Percentiles rank a stretch among this genome's conserved stretches.
phyloP scores from a whole-genome alignment of 2,797 vertebrate genomes.

The Mus minutoides region DNA sequence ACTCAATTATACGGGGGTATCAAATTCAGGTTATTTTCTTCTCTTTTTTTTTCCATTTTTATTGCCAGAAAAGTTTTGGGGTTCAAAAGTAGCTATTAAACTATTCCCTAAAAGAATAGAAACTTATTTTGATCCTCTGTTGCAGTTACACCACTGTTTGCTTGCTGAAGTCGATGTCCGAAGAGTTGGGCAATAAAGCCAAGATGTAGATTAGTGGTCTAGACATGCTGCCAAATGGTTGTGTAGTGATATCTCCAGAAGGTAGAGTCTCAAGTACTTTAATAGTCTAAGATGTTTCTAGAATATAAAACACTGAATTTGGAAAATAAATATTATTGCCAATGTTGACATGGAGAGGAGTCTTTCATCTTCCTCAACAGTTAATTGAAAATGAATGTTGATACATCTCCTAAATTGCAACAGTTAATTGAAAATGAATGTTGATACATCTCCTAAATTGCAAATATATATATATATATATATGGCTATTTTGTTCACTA shows the following conservation, averaged over 20 bases:
- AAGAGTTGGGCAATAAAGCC: rapidly evolving
- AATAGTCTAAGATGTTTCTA: neutral
- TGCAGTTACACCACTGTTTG: neutral
- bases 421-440: neutral
- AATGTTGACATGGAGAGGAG: neutral
- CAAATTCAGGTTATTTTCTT: neutral
- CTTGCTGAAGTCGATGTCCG: neutral
- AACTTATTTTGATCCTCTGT: neutral
- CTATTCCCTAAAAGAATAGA: neutral
- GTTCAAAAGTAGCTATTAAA: neutral
- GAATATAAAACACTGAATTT: neutral
- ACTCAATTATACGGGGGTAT: neutral
- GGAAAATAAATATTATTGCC: neutral
- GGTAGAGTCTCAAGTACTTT: neutral
- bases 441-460: neutral
- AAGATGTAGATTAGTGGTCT: rapidly evolving
- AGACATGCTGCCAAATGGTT: rapidly evolving
- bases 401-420: neutral
- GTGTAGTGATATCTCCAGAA: neutral
- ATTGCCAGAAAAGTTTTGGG: neutral
- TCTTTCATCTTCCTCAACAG: neutral
- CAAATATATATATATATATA: neutral
- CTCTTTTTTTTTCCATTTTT: neutral
- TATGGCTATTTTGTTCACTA: neutral
- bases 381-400: neutral